Evolutionary conservation across 2,797 vertebrate genomes (phyloP), one percentile per base, ranked within the genome.

Genomic region (Sebastes vulpes): DNA sequence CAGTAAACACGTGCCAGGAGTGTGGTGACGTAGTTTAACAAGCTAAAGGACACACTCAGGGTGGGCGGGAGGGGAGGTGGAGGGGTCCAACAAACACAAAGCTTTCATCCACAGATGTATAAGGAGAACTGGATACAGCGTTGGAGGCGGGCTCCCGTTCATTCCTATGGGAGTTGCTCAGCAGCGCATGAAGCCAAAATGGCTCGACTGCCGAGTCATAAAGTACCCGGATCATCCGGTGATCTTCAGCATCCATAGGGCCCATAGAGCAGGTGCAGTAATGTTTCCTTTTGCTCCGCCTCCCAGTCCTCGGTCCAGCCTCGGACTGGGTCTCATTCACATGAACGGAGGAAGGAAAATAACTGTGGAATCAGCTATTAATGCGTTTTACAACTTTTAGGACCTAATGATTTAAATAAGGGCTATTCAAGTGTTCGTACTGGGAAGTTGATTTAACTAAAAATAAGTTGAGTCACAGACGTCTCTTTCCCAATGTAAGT

Each of bases 271-370:
- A 46, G 42, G 14, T 0, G 6, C 42, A 7, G 42, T 46, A 46
- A 0, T 0, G 6, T 46, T 46, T 48, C 0, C 42, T 48, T 48
- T 48, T 0, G 6, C 42, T 48, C 38, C 14, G 3, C 38, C 38
- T 42, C 38, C 38, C 38, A 16, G 38, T 14, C 14, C 38, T 42
- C 14, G 14, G 5, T 42, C 38, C 14, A 42, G 38, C 38, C 14
- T 16, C 6, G 38, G 14, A 16, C 38, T 42, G 5, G 38, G 38
- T 42, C 42, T 48, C 16, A 48, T 48, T 48, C 42, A 48, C 42
- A 48, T 48, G 42, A 48, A 48, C 7, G 7, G 42, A 48, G 42
- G 16, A 48, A 48, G 42, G 42, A 18, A 48, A 48, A 48, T n/a
- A n/a, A 48, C 6, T 48, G 0, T 46, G 42, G 42, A 18, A 18